phyloP scores from a whole-genome alignment of 1,140 invertebrate species.

The Proales similis region DNA sequence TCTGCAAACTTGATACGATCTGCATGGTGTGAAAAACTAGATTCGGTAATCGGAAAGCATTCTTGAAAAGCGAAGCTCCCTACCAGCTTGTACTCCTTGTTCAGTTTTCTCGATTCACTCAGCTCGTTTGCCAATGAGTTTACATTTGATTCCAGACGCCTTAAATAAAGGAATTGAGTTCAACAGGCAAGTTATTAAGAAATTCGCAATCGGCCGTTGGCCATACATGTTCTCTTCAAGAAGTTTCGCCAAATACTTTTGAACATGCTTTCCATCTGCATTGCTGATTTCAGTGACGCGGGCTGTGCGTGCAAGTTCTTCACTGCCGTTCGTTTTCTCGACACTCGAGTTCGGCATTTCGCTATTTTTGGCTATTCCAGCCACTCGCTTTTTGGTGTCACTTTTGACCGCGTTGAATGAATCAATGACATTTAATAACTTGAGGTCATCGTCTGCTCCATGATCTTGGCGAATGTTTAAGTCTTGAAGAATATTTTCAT shows the following conservation, averaged over 20 bases:
- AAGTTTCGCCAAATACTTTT: slow-evolving; percentile 13
- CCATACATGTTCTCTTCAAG: slow-evolving; percentile 2
- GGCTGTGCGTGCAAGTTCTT: not conserved
- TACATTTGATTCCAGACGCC: not conserved
- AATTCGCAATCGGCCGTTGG: not conserved
- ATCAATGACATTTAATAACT: slow-evolving; percentile 35
- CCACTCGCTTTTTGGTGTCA: not conserved
- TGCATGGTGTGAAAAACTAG: not conserved
- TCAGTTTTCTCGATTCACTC: slow-evolving; percentile 18
- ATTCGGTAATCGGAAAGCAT: not conserved
- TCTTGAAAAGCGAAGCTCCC: not conserved
- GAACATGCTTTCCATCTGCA: slow-evolving; percentile 28
- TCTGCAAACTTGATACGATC: slow-evolving; percentile 5
- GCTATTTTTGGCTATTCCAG: not conserved
- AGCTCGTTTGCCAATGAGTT: slow-evolving; percentile 3
- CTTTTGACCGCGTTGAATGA: slow-evolving; percentile 15
- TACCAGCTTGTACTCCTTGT: slow-evolving; percentile 29
- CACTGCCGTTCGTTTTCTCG: not conserved
- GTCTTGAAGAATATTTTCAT: not conserved
- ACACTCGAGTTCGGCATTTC: not conserved
- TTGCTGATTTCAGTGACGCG: not conserved
- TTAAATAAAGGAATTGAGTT: not conserved
- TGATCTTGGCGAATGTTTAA: slow-evolving; percentile 9
- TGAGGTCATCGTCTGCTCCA: slow-evolving; percentile 35
- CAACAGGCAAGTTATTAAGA: not conserved